Evolutionary conservation across 1,140 invertebrate genomes (phyloP), one percentile per base, ranked within the genome.

Genomic region (Drosophila repletoides): DNA sequence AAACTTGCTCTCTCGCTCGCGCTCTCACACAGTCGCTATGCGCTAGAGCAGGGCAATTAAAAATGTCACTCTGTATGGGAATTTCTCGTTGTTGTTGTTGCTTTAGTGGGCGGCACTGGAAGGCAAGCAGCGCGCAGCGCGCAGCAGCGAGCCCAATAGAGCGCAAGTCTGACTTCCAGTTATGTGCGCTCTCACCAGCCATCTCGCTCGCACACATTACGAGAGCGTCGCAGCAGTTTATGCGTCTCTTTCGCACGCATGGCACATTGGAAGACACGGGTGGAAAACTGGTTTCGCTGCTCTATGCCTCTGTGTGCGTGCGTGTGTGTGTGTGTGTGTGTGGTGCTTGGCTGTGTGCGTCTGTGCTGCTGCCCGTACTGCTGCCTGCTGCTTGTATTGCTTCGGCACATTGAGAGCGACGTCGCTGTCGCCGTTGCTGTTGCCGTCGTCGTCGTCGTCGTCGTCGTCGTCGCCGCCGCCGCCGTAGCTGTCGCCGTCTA

Each of bases 61-160:
- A 87, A 86, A 73, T 86, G 80, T 86, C 80, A 86, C 80, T 86
- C 76, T 86, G 80, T 72, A 87, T 80, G 76, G 81, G 80, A 86
- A 86, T 86, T 61, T 41, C 46, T 14, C 7, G 59, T 34, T 61
- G 43, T 31, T 28, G 38, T 15, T 15, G 22, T 28, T 10, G 19
- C 29, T 40, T 71, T 75, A 58, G 80, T 83, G 75, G 80, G 80
- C 80, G 80, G 64, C 81, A 68, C 80, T 80, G 81, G 72, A 70
- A 75, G 58, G 67, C 64, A 12, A 12, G 67, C 64, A 12, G 19
- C 22, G 31, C n/a, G n/a, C n/a, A n/a, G n/a, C n/a, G n/a, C n/a
- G n/a, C 66, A 65, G 52, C 15, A 14, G 22, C 34, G 64, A 84
- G 51, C 63, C 76, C 76, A 84, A 84, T 84, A 84, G 80, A 84